These are phyloP conservation scores for Anarrhichthys ocellatus DNA, from an alignment of 2,113 vertebrate genomes.

Conservation along the genomic window DNA sequence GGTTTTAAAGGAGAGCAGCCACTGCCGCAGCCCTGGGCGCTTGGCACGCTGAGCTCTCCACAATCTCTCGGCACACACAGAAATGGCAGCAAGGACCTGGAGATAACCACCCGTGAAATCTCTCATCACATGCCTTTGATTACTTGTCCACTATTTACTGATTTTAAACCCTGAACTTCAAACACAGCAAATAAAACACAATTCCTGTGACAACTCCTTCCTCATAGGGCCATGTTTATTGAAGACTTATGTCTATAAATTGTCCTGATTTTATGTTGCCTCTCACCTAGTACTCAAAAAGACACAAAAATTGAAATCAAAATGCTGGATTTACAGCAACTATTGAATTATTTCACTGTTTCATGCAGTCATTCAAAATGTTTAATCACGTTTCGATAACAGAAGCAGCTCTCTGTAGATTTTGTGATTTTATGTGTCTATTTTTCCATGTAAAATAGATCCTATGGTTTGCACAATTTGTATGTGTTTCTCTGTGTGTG, in stretches of 20 bases:
- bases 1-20: constrained; percentile 81
- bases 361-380: constrained; percentile 65
- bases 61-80: constrained; percentile 80
- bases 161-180: constrained; percentile 79
- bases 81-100: constrained; percentile 77
- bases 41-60: constrained; percentile 78
- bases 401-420: constrained; percentile 47
- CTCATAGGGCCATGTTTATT: constrained; percentile 59
- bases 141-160: constrained; percentile 81
- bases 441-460: constrained; percentile 53
- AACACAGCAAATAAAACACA: constrained; percentile 77
- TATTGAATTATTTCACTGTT: constrained; percentile 57
- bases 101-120: constrained; percentile 85
- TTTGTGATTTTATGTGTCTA: constrained; percentile 48
- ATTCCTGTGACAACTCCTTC: constrained; percentile 59
- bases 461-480: constrained; percentile 47
- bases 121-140: constrained; percentile 84
- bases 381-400: constrained; percentile 57
- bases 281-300: constrained; percentile 31
- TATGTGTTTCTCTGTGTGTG: constrained; percentile 28
- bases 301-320: constrained; percentile 30
- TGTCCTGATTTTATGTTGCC: constrained; percentile 41
- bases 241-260: constrained; percentile 61
- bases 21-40: constrained; percentile 79
- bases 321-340: constrained; percentile 54